Percentiles rank a stretch among this genome's conserved stretches.
Conservation (phyloP, 2,888 invertebrate genomes). For the Saturnia japonica region DNA sequence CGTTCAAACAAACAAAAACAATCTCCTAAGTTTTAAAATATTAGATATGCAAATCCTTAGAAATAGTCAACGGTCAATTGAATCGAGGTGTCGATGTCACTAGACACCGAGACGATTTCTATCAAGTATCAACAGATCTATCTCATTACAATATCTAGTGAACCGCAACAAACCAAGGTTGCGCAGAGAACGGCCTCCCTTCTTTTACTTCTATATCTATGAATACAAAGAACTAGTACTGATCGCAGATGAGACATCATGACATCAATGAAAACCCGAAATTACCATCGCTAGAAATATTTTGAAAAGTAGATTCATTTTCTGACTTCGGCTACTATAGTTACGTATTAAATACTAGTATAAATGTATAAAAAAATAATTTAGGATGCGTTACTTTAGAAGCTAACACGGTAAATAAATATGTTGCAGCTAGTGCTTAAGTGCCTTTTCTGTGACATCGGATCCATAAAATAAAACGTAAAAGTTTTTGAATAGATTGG, state of each 20-base stretch:
- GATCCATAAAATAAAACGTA: neutral
- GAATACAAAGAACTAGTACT: conserved; percentile 15
- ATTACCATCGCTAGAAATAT: neutral
- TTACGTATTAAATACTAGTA: no score
- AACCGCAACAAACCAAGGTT: conserved; percentile 44
- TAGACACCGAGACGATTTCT: conserved; percentile 43
- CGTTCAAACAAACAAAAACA: no score
- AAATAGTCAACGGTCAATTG: conserved; percentile 36
- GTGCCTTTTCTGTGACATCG: no score
- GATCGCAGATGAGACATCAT: neutral
- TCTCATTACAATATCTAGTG: conserved; percentile 50
- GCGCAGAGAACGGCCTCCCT: conserved; percentile 29
- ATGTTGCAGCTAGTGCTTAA: no score
- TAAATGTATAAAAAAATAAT: no score
- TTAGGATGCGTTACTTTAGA: no score
- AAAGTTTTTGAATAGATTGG: neutral
- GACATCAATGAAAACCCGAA: neutral
- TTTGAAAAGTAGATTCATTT: neutral
- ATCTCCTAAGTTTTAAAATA: no score
- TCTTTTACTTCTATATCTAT: conserved; percentile 4
- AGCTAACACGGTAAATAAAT: no score
- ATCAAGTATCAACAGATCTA: conserved; percentile 45
- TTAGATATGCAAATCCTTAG: conserved; percentile 25
- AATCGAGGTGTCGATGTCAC: conserved; percentile 32
- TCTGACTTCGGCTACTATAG: neutral